Base-by-base conservation (phyloP, 92 coral and sea anemone species). In the Siderastrea siderea region DNA sequence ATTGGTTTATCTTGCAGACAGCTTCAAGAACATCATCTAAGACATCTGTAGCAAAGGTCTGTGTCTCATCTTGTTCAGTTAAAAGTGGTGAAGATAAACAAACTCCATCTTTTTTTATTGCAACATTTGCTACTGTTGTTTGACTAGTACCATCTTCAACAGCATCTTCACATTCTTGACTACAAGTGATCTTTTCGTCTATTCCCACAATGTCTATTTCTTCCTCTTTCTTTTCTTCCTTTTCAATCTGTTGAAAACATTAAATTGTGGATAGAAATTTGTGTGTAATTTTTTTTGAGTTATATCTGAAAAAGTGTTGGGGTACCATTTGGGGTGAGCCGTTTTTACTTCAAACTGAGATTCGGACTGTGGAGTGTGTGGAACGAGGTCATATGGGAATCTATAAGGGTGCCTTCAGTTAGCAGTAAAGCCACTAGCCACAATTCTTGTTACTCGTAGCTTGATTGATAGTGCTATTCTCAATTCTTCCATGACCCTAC, bases 191-290 rank as follows among this genome's bases (percentile, higher is more conserved):
- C 46, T 68, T 15, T 45, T 12, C 19, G 4, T 71, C 66, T 49
- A 70, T 52, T 71, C 78, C 69, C 8, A 44, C 59, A 54, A 81
- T 77, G 57, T 70, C 43, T 55, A 70, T 50, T 49, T 78, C 47
- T 16, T 62, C 46, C 43, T 47, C 38, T 15, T 71, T 71, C 0
- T 51, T 68, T 53, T 47, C 64, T 26, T 82, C 48, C 49, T 81
- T 45, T 53, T 61, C 43, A 12, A 44, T 1, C 86, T 82, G 55
- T 4, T 6, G 5, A 15, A 68, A 16, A 47, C 14, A 52, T 12
- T 6, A 14, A 70, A 65, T n/a, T 17, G 1, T 57, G 38, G 38
- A 26, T 26, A 26, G 38, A 26, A 26, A 26, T 26, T 26, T 26
- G 38, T 26, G 38, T 26, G 38, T 26, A 26, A 26, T 26, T 26